Conservation (phyloP, 2,797 vertebrate species). For the Lateolabrax maculatus region DNA sequence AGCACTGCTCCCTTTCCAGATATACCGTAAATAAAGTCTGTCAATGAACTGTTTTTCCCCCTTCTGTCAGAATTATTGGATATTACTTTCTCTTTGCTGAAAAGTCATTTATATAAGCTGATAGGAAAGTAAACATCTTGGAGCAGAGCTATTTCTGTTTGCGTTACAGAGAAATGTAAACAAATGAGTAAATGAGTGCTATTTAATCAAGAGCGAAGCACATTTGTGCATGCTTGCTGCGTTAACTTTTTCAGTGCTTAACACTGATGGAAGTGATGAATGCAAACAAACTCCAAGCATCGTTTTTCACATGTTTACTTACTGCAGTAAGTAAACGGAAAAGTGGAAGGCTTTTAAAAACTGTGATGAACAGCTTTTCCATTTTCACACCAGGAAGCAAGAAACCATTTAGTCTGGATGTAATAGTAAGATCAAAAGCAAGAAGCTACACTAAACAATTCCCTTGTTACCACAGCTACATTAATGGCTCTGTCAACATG, state of each 20-base stretch:
- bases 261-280: background rate
- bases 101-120: constrained; percentile 7
- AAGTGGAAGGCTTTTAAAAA: background rate
- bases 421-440: background rate
- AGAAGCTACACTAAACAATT: background rate
- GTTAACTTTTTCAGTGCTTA: constrained; percentile 12
- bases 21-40: background rate
- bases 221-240: constrained; percentile 21
- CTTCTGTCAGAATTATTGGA: background rate
- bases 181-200: constrained; percentile 16
- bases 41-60: background rate
- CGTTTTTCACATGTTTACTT: constrained; percentile 24
- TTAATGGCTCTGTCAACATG: constrained; percentile 22
- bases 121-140: background rate
- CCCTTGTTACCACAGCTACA: constrained; percentile 2
- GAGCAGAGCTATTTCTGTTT: constrained; percentile 12
- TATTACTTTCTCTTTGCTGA: constrained; percentile 1
- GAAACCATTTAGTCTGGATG: background rate
- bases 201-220: constrained; percentile 24
- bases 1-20: background rate
- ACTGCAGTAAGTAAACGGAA: background rate
- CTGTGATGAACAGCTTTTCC: constrained; percentile 5
- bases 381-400: background rate
- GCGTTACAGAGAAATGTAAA: constrained; percentile 14
- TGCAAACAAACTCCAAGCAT: background rate